Evolutionary conservation across 2,888 invertebrate genomes (phyloP), one percentile per base, ranked within the genome.

Genomic region (Molorchus minor): DNA sequence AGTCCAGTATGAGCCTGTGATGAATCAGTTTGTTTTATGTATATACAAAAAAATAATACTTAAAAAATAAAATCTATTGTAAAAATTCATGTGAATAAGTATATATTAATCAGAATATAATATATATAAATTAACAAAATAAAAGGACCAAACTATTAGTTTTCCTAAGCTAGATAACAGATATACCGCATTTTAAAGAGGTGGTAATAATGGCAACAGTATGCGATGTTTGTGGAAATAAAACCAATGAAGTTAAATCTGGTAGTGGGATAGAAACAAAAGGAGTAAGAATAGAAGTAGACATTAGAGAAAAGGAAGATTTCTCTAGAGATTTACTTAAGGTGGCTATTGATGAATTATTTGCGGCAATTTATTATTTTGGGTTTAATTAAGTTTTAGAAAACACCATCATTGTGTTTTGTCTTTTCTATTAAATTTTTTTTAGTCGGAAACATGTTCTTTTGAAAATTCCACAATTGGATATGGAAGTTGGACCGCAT

Each of bases 171-270:
- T 10, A 1, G 3, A 29, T 25, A 7, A 41, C 71, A 87, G 88
- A 89, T 69, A 95, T 99, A 76, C 99, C 99, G 0, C 91, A 96
- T 79, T 99, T 99, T 80, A 98, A 99, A 81, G 94, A 98, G 78
- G 95, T 96, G 0, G 90, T 99, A 0, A 95, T 99, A 59, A 99
- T 99, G 98, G 96, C 98, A 0, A 96, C 96, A 0, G 85, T 82
- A 0, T 99, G 99, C 79, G 96, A 97, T 12, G 77, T 78, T 0
- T 99, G 99, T 80, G 98, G 98, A 0, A 86, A 88, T 74, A 87
- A 92, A 70, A 96, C 97, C 1, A 98, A 95, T 77, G 99, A 99
- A 84, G 96, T 99, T 0, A 98, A 98, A 80, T 92, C 95, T 0
- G 96, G 96, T 0, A 86, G 92, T 13, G 97, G 97, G 0, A 88